These are phyloP conservation scores for Drosophila truncata DNA, from an alignment of 1,140 invertebrate species.

Conservation along the genomic window DNA sequence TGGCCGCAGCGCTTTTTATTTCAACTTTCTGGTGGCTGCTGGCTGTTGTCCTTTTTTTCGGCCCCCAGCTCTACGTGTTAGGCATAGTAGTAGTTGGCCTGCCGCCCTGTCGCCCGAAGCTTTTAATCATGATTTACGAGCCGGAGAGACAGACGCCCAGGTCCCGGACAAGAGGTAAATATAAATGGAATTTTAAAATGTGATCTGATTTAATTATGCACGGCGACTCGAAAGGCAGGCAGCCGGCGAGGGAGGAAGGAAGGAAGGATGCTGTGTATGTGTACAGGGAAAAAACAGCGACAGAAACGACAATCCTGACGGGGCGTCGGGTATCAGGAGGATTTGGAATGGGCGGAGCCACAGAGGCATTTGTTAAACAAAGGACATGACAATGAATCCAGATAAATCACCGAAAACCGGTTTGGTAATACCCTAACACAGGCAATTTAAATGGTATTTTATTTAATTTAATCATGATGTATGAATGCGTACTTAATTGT, in stretches of 20 bases:
- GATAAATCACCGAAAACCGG: conserved; percentile 1
- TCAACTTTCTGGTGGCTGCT: conserved; percentile 52
- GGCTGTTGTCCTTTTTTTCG: conserved; percentile 21
- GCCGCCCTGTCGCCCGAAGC: conserved; percentile 72
- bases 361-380: conserved; percentile 37
- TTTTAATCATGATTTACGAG: conserved; percentile 85
- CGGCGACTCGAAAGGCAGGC: conserved; percentile 44
- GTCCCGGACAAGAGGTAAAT: conserved; percentile 79
- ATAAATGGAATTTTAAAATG: conserved; percentile 85
- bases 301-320: conserved; percentile 31
- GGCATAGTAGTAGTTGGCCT: conserved; percentile 62
- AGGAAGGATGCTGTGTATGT: conserved; percentile 42
- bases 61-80: conserved; percentile 67
- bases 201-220: conserved; percentile 85
- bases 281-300: conserved; percentile 38
- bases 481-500: conserved; percentile 6
- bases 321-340: conserved; percentile 1
- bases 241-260: conserved; percentile 4
- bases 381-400: conserved; percentile 18
- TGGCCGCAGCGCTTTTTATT: conserved; percentile 75
- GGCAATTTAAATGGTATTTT: background rate
- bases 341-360: conserved; percentile 31
- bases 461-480: conserved; percentile 3
- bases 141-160: conserved; percentile 46
- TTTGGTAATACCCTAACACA: conserved; percentile 3